Percentiles rank a stretch among this genome's conserved stretches.
Evolutionary conservation across 30 jellyfish, hydroid and myxozoan genomes (phyloP).

Genomic region (Catostylus mosaicus): DNA sequence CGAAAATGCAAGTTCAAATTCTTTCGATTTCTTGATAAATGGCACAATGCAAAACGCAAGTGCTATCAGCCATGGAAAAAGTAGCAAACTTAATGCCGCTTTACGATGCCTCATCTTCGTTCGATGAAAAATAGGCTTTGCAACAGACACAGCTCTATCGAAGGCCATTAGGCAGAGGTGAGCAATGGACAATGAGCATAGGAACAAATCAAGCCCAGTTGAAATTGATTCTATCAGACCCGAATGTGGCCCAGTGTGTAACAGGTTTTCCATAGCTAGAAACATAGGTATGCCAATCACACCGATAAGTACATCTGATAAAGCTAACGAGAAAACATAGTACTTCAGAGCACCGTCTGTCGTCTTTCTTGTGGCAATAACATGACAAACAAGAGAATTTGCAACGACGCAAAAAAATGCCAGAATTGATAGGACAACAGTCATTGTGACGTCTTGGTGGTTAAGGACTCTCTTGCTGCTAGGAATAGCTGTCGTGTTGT

Average conservation of each 20-base stretch:
- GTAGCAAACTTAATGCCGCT: neutral
- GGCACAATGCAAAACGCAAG: neutral
- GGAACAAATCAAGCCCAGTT: neutral
- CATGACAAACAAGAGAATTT: neutral
- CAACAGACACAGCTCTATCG: neutral
- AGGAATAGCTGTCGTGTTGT: too few relatives aligned
- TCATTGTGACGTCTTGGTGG: too few relatives aligned
- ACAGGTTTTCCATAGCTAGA: neutral
- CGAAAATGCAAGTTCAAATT: neutral
- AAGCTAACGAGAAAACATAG: slow-evolving; percentile 3
- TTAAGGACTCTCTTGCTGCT: too few relatives aligned
- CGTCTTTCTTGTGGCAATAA: neutral
- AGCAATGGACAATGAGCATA: neutral
- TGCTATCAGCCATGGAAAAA: neutral
- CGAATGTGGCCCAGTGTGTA: neutral
- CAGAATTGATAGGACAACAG: neutral
- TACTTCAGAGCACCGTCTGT: neutral
- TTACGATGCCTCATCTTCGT: neutral
- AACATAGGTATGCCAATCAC: neutral
- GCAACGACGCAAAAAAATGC: neutral
- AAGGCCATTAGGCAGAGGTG: slow-evolving; percentile 6
- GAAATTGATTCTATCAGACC: slow-evolving; percentile 8
- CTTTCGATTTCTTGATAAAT: neutral
- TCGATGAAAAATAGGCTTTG: neutral
- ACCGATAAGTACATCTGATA: neutral